These are phyloP conservation scores for Odobenus rosmarus DNA, from an alignment of 2,113 vertebrate species.

Conservation along the genomic window DNA sequence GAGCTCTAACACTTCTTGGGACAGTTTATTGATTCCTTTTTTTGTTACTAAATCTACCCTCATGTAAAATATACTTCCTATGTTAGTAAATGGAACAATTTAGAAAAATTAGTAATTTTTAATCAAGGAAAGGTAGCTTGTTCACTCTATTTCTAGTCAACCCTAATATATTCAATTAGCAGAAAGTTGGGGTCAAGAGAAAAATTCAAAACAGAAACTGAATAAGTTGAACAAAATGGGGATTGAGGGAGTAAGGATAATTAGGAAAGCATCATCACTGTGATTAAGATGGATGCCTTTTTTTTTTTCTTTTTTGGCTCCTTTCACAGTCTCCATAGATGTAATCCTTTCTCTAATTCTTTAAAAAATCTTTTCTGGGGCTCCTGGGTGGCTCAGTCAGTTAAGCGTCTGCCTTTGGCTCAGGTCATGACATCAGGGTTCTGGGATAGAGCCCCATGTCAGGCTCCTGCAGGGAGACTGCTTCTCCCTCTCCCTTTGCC, in stretches of 20 bases:
- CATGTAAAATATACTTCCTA: not conserved
- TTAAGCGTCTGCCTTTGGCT: not conserved
- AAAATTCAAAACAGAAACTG: not conserved
- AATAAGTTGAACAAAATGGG: not conserved
- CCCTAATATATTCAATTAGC: not conserved
- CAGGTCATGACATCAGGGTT: not conserved
- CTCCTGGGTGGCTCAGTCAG: not conserved
- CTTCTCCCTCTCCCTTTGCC: not conserved
- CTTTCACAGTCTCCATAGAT: not conserved
- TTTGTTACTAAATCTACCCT: not conserved
- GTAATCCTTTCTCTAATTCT: not conserved
- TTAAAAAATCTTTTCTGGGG: not conserved
- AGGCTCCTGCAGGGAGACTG: not conserved
- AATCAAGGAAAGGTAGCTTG: not conserved
- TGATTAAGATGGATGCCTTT: not conserved
- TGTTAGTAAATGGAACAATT: not conserved
- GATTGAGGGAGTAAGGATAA: not conserved
- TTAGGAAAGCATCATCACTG: not conserved
- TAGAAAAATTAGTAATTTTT: not conserved
- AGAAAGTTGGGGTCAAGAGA: not conserved
- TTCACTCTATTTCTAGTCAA: not conserved
- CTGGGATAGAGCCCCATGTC: not conserved
- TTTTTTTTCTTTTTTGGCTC: not conserved
- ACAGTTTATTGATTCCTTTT: not conserved
- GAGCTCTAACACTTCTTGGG: not conserved